Conservation (phyloP, 2,797 vertebrate species). For the Macropodus opercularis region DNA sequence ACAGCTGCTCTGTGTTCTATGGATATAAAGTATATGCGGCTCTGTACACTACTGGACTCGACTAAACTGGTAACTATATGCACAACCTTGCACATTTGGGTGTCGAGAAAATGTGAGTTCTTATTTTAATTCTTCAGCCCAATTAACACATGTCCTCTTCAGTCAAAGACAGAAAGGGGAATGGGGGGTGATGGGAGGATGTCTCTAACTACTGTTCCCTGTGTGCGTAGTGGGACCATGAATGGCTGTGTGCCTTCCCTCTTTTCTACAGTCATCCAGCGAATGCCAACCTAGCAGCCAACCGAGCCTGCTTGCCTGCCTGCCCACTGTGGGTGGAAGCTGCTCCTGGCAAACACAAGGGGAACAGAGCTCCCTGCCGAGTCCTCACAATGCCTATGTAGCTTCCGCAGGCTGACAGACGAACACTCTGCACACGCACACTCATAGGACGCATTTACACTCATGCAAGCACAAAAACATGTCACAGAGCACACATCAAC, state of each 20-base stretch:
- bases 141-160: slow-evolving; percentile 47
- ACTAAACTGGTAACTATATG: slow-evolving; percentile 1
- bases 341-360: slow-evolving; percentile 77
- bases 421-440: slow-evolving; percentile 21
- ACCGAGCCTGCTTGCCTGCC: slow-evolving; percentile 48
- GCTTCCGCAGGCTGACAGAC: slow-evolving; percentile 62
- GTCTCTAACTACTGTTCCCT: slow-evolving; percentile 45
- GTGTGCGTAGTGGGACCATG: slow-evolving; percentile 67
- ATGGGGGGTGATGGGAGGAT: slow-evolving; percentile 32
- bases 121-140: slow-evolving; percentile 21
- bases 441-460: slow-evolving; percentile 43
- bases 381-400: slow-evolving; percentile 73
- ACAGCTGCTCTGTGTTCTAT: background rate
- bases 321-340: slow-evolving; percentile 81
- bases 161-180: slow-evolving; percentile 14
- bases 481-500: slow-evolving; percentile 66
- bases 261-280: slow-evolving; percentile 64
- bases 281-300: slow-evolving; percentile 72
- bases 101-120: background rate
- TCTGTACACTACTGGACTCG: background rate
- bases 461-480: slow-evolving; percentile 47
- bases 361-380: slow-evolving; percentile 79
- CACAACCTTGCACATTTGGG: background rate
- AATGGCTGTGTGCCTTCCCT: slow-evolving; percentile 72
- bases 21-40: background rate